A percentile compares a stretch with the other conserved stretches of the same genome.
phyloP scores from a whole-genome alignment of 1,140 invertebrate genomes.

The Solenopsis invicta region DNA sequence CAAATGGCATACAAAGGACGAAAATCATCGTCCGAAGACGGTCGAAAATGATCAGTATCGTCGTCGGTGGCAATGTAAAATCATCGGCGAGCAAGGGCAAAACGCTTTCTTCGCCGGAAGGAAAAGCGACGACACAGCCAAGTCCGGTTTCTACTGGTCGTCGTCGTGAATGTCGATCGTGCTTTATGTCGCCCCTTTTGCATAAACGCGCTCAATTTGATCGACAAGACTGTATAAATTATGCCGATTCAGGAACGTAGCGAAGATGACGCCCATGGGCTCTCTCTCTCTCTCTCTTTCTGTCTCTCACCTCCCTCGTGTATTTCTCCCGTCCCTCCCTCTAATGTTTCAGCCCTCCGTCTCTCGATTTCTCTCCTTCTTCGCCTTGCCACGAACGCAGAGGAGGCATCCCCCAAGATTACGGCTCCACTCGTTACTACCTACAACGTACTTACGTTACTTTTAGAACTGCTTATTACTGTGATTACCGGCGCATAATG shows the following conservation, averaged over 20 bases:
- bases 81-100: background rate
- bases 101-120: constrained; percentile 52
- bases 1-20: background rate
- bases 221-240: constrained; percentile 74
- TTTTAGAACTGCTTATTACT: constrained; percentile 85
- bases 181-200: constrained; percentile 68
- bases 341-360: constrained; percentile 18
- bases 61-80: background rate
- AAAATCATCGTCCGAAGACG: background rate
- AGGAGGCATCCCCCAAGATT: constrained; percentile 75
- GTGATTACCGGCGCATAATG: constrained; percentile 84
- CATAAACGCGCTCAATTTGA: constrained; percentile 71
- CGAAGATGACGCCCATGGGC: constrained; percentile 78
- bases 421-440: constrained; percentile 82
- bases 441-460: constrained; percentile 84
- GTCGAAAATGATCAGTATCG: background rate
- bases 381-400: constrained; percentile 38
- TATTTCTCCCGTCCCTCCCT: background rate
- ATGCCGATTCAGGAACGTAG: constrained; percentile 73
- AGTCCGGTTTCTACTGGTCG: constrained; percentile 45
- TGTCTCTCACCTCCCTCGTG: background rate
- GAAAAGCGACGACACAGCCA: constrained; percentile 18
- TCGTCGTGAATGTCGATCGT: constrained; percentile 52
- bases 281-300: constrained; percentile 31
- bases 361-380: constrained; percentile 26